A percentile compares a stretch with the other conserved stretches of the same genome.
Evolutionary conservation across 1,140 invertebrate species (phyloP).

Genomic region (Thalassaphorura encarpata): DNA sequence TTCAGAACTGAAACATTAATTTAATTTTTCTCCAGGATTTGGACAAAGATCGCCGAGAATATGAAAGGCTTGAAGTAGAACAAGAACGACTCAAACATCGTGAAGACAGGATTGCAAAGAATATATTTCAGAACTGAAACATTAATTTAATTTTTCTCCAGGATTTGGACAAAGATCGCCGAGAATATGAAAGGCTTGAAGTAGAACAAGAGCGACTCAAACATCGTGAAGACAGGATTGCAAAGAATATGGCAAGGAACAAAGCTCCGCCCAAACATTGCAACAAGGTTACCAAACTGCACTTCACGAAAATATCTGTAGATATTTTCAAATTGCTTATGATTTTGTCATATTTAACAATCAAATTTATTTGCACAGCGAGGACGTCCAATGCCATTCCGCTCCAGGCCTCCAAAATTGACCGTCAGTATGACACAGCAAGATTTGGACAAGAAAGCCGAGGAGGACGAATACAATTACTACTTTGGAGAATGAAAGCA

Average conservation of each 20-base stretch:
- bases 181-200: constrained; percentile 23
- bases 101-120: constrained; percentile 8
- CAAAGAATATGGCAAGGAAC: constrained; percentile 15
- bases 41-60: constrained; percentile 29
- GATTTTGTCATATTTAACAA: background rate
- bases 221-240: constrained; percentile 8
- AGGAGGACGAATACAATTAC: constrained; percentile 30
- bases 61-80: constrained; percentile 17
- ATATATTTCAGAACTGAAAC: constrained; percentile 12
- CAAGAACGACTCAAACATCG: constrained; percentile 11
- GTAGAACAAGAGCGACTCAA: constrained; percentile 10
- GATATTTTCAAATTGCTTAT: background rate
- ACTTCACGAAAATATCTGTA: too few species aligned
- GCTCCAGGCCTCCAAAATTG: constrained; percentile 21
- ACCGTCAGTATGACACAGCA: constrained; percentile 21
- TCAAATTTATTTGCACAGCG: constrained; percentile 14
- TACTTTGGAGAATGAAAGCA: constrained; percentile 27
- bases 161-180: constrained; percentile 29
- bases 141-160: background rate
- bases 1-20: background rate
- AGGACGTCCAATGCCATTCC: constrained; percentile 20
- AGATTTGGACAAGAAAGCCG: constrained; percentile 29
- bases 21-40: constrained; percentile 17
- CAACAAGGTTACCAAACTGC: constrained; percentile 8
- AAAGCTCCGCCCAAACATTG: constrained; percentile 20